A percentile compares a stretch with the other conserved stretches of the same genome.
Conservation (phyloP, 2,888 invertebrate species). For the Tinea pellionella region DNA sequence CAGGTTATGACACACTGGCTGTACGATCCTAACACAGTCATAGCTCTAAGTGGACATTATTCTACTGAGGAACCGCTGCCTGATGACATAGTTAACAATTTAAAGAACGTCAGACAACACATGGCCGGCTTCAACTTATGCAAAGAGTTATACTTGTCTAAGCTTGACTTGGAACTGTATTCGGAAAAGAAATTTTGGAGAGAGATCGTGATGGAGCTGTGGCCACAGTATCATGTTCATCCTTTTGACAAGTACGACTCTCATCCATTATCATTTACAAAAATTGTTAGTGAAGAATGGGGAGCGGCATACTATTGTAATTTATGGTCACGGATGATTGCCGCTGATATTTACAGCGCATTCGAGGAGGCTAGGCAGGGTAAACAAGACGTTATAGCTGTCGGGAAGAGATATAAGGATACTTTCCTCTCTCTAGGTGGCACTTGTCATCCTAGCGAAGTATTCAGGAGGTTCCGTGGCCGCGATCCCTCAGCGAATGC, state of each 20-base stretch:
- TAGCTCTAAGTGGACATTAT: slow-evolving; percentile 79
- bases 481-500: slow-evolving; percentile 91
- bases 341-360: slow-evolving; percentile 89
- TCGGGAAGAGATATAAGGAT: slow-evolving; percentile 80
- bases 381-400: slow-evolving; percentile 62
- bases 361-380: slow-evolving; percentile 77
- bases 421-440: slow-evolving; percentile 89
- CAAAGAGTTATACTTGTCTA: slow-evolving; percentile 82
- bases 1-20: slow-evolving; percentile 87
- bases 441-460: slow-evolving; percentile 82
- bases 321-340: slow-evolving; percentile 89
- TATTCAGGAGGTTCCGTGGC: slow-evolving; percentile 91
- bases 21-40: slow-evolving; percentile 71
- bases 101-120: slow-evolving; percentile 75
- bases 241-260: slow-evolving; percentile 82
- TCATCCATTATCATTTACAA: slow-evolving; percentile 86
- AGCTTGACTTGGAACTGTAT: slow-evolving; percentile 86
- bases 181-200: slow-evolving; percentile 84
- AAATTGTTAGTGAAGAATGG: slow-evolving; percentile 86
- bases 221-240: slow-evolving; percentile 84
- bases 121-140: slow-evolving; percentile 85
- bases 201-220: slow-evolving; percentile 79
- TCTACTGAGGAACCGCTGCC: slow-evolving; percentile 79
- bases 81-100: slow-evolving; percentile 71
- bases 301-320: slow-evolving; percentile 88